Conservation (phyloP, 2,113 vertebrate species). For the Colinus virginianus region DNA sequence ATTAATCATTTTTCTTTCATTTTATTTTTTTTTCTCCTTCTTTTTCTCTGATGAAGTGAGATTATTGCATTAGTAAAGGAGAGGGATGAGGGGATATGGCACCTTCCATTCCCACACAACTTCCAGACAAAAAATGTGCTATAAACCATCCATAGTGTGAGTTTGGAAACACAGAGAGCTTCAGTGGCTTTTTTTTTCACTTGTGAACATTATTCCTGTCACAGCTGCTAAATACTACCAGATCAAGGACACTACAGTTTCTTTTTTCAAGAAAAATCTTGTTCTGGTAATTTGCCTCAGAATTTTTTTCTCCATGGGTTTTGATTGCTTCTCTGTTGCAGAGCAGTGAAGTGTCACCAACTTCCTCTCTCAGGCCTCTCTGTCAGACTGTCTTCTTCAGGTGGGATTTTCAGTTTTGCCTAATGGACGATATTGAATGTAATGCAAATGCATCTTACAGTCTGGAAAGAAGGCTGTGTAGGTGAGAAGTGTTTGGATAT, state of each 20-base stretch:
- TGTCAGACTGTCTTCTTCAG: background rate
- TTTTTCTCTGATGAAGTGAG: slow-evolving; percentile 26
- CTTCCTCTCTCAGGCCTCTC: background rate
- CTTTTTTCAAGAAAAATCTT: background rate
- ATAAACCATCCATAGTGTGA: background rate
- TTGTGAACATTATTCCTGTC: background rate
- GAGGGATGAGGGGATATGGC: background rate
- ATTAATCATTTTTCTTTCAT: slow-evolving; percentile 27
- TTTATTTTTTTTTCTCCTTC: slow-evolving; percentile 3
- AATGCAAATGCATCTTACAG: background rate
- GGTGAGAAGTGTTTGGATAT: background rate
- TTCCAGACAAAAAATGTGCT: slow-evolving; percentile 13
- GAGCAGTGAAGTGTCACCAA: background rate
- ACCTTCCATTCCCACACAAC: background rate
- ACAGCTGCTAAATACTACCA: background rate
- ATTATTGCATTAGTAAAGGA: slow-evolving; percentile 1
- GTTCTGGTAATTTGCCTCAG: background rate
- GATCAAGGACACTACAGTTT: background rate
- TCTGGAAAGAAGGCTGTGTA: background rate
- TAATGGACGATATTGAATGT: background rate
- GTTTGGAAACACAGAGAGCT: background rate
- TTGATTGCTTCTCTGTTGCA: background rate
- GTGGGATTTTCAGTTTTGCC: background rate
- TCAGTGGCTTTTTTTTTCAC: background rate
- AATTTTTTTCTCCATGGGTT: background rate